Conservation (phyloP, 2,113 vertebrate genomes). For the Fregata magnificens region DNA sequence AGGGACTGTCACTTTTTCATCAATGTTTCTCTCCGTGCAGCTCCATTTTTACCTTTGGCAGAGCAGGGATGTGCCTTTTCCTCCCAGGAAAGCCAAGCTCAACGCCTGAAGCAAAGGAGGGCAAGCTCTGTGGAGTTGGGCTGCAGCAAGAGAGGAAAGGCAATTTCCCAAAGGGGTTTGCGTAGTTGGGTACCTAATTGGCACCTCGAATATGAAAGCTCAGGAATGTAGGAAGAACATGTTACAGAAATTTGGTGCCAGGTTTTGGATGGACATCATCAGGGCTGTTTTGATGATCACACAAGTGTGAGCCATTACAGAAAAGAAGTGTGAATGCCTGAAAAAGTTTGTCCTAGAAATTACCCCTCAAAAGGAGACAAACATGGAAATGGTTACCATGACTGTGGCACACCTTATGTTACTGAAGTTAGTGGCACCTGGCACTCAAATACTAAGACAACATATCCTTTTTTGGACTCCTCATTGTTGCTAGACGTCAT, state of each 20-base stretch:
- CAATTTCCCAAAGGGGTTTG: neutral
- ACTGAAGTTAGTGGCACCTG: neutral
- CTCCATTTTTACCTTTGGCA: neutral
- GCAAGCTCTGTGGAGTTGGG: neutral
- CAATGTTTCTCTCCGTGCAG: neutral
- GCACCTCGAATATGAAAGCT: neutral
- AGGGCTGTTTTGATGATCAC: neutral
- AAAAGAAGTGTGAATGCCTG: neutral
- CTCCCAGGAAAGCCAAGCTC: neutral
- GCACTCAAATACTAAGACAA: neutral
- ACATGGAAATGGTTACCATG: neutral
- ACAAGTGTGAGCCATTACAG: neutral
- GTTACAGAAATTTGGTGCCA: neutral
- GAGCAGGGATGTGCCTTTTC: neutral
- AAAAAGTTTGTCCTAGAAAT: neutral
- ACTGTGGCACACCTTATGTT: neutral
- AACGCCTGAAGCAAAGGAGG: neutral
- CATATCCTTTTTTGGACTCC: neutral
- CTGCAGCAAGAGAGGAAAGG: neutral
- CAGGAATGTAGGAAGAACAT: rapidly evolving
- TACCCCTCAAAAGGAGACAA: neutral
- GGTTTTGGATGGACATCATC: neutral
- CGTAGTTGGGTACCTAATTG: neutral
- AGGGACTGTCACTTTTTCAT: neutral
- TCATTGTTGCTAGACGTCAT: neutral